Evolutionary conservation across 1,140 invertebrate species (phyloP), one percentile per base, ranked within the genome.

Genomic region (Drosophila sulfurigaster): DNA sequence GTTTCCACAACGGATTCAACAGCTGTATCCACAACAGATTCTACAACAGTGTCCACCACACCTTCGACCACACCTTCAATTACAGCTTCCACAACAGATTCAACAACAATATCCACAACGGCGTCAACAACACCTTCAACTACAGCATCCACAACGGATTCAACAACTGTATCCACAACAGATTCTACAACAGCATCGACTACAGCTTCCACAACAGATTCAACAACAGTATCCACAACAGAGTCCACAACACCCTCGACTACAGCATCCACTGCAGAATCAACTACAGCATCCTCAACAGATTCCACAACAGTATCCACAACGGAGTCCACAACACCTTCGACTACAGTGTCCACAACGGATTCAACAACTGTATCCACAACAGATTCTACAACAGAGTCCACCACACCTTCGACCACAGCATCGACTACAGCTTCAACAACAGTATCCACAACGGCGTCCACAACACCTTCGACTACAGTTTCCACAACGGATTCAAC

Each of bases 301-400:
- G 32, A 32, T 32, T 32, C 32, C 28, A 30, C 32, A 1, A 32
- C 32, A 32, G 32, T 5, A 30, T 30, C 28, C 2, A 30, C 2
- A 2, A 30, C 28, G 5, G 32, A 32, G 4, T 32, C 32, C 6
- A 11, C 35, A 1, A 2, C 48, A 20, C 7, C n/a, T 6, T 43
- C 57, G 3, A 54, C 16, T 25, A 2, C 15, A 11, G n/a, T 46
- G 4, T 13, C 16, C 3, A 63, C 67, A 67, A 58, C 52, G 15
- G 25, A 10, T 7, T 13, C 41, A 5, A 25, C 30, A 6, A 38
- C 15, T 11, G 20, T 20, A 20, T 3, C 20, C 5, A 16, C 64
- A 30, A 11, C 32, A 30, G 48, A 56, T 10, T 38, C 52, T 3
- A 49, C 64, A 48, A 48, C 56, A 3, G 8, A 15, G 1, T 10